Percentiles rank a stretch among this genome's conserved stretches.
phyloP scores from a whole-genome alignment of 2,888 invertebrate genomes.

The Nemurella pictetii region DNA sequence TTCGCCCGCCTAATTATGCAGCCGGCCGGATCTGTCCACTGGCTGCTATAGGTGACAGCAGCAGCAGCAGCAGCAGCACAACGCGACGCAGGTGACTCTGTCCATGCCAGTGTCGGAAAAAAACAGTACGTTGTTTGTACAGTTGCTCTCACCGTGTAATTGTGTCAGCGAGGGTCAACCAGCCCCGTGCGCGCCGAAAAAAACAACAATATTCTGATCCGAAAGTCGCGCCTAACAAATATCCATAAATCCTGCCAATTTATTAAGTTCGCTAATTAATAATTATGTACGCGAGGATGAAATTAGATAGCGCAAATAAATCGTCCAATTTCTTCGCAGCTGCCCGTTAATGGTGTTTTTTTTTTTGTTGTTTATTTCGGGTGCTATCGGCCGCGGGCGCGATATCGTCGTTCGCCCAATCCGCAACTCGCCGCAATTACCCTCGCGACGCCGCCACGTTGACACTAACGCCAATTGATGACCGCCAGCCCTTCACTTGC shows the following conservation, averaged over 20 bases:
- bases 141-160: background rate
- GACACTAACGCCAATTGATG: constrained; percentile 27
- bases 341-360: too few relatives aligned
- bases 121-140: background rate
- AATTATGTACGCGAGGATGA: background rate
- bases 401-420: too few relatives aligned
- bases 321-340: background rate
- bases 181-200: background rate
- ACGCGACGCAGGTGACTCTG: background rate
- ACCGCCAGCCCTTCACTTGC: background rate
- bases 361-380: too few relatives aligned
- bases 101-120: background rate
- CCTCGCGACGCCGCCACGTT: background rate
- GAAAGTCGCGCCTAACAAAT: background rate
- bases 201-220: background rate
- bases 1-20: background rate
- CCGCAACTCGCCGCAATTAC: constrained; percentile 7
- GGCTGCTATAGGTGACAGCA: too few relatives aligned
- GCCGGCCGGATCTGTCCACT: background rate
- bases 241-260: background rate
- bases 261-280: background rate
- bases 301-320: background rate
- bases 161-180: background rate
- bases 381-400: too few relatives aligned
- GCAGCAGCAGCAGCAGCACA: too few relatives aligned